Percentiles rank a stretch among this genome's conserved stretches.
Conservation (phyloP, 2,888 invertebrate species). For the Platynereis dumerilii region DNA sequence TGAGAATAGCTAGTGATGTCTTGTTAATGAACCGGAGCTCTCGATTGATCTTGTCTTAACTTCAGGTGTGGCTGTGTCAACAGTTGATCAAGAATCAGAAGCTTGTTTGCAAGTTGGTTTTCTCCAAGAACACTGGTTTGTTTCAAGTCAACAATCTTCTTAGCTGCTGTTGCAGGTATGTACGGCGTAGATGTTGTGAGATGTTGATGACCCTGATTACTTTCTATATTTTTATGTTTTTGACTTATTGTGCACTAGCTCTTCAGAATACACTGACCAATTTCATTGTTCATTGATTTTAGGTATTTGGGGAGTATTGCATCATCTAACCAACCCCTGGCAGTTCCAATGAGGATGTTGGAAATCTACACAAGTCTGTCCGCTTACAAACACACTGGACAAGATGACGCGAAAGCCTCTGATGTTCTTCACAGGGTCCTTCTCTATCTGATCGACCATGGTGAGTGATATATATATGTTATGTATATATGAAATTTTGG, state of each 20-base stretch:
- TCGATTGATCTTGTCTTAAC: slow-evolving; percentile 8
- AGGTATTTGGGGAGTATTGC: slow-evolving; percentile 36
- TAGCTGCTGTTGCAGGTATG: slow-evolving; percentile 45
- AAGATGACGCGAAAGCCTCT: slow-evolving; percentile 3
- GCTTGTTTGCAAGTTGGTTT: slow-evolving; percentile 38
- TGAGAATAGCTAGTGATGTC: too few relatives aligned
- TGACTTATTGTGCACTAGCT: too few relatives aligned
- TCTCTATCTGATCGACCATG: slow-evolving; percentile 40
- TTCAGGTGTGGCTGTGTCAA: slow-evolving; percentile 50
- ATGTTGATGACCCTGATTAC: background rate
- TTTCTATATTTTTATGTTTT: too few relatives aligned
- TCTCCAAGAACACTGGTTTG: slow-evolving; percentile 36
- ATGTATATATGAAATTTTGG: too few relatives aligned
- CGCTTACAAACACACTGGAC: slow-evolving; percentile 39
- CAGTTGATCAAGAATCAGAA: slow-evolving; percentile 49
- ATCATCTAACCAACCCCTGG: slow-evolving; percentile 65
- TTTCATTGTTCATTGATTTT: too few relatives aligned
- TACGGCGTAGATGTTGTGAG: too few relatives aligned
- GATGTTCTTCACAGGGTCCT: slow-evolving; percentile 48
- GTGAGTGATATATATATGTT: slow-evolving; percentile 12
- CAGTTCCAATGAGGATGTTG: slow-evolving; percentile 79
- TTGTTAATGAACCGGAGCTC: too few relatives aligned
- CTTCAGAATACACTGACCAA: too few relatives aligned
- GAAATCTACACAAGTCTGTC: slow-evolving; percentile 69
- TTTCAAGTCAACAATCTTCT: slow-evolving; percentile 47